Conservation (phyloP, 2,888 invertebrate genomes). For the Agonopterix heracliana region DNA sequence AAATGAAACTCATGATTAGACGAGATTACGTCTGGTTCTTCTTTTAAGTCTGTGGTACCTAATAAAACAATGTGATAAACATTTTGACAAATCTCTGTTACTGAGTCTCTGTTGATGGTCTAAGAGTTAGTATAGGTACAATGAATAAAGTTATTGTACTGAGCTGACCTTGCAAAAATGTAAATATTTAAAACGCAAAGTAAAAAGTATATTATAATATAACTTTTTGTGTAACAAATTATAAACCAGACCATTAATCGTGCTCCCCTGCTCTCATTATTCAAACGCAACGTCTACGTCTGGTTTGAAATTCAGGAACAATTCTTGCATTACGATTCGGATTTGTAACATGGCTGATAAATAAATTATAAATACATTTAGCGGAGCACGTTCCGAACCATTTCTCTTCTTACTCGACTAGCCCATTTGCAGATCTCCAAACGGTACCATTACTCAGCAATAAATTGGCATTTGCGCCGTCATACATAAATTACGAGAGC, state of each 20-base stretch:
- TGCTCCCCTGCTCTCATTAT: slow-evolving; percentile 27
- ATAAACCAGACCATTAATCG: slow-evolving; percentile 9
- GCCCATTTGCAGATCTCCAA: slow-evolving; percentile 74
- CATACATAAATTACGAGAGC: slow-evolving; percentile 72
- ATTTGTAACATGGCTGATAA: slow-evolving; percentile 64
- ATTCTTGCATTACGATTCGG: slow-evolving; percentile 56
- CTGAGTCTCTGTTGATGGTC: no score
- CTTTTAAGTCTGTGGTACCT: no score
- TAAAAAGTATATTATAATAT: neutral
- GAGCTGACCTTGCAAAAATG: no score
- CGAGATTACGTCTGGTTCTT: no score
- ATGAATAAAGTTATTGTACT: no score
- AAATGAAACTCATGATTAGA: no score
- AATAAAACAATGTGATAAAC: no score
- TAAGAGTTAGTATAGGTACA: no score
- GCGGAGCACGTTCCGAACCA: slow-evolving; percentile 64
- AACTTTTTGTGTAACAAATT: slow-evolving; percentile 1
- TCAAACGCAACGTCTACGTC: slow-evolving; percentile 28
- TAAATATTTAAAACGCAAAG: no score
- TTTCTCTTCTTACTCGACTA: slow-evolving; percentile 72
- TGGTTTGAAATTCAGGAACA: slow-evolving; percentile 31
- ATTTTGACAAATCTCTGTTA: no score
- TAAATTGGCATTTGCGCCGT: slow-evolving; percentile 75
- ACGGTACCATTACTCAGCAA: slow-evolving; percentile 74
- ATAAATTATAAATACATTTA: slow-evolving; percentile 75